phyloP scores from a whole-genome alignment of 2,888 invertebrate genomes.

The Drosophila flavopinicola region DNA sequence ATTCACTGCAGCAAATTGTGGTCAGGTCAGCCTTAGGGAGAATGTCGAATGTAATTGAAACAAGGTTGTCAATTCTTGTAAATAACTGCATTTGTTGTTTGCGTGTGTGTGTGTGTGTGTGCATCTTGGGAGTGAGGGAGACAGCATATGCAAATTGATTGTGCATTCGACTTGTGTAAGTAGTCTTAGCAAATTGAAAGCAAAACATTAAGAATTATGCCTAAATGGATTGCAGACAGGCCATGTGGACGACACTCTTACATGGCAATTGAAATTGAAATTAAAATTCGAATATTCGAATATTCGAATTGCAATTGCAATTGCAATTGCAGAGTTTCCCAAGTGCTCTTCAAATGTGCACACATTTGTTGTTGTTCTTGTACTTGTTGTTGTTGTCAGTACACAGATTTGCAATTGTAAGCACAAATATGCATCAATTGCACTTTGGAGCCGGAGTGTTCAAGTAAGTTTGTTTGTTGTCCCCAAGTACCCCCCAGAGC shows the following conservation, averaged over 20 bases:
- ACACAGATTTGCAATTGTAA: constrained; percentile 74
- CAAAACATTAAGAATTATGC: constrained; percentile 81
- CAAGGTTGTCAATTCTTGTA: constrained; percentile 52
- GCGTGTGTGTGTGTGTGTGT: constrained; percentile 6
- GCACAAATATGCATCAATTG: constrained; percentile 49
- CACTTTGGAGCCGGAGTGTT: constrained; percentile 12
- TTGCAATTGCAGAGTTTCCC: constrained; percentile 2
- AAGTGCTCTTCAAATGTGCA: constrained; percentile 14
- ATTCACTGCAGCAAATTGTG: constrained; percentile 51
- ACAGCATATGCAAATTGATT: constrained; percentile 66
- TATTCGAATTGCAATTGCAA: constrained; percentile 30
- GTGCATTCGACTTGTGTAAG: constrained; percentile 46
- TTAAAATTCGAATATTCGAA: too few relatives aligned
- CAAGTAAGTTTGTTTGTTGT: constrained; percentile 41
- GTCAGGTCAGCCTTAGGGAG: constrained; percentile 46
- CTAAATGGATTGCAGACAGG: constrained; percentile 58
- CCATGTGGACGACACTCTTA: constrained; percentile 66
- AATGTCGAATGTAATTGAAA: constrained; percentile 39
- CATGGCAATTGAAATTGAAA: constrained; percentile 57
- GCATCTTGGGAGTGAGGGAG: constrained; percentile 20
- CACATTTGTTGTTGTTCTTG: constrained; percentile 1
- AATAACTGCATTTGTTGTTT: constrained; percentile 69
- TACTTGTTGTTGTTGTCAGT: constrained; percentile 50
- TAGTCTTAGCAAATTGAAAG: constrained; percentile 78
- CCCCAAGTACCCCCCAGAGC: neutral